These are phyloP conservation scores for Cyclopterus lumpus DNA, from an alignment of 2,797 vertebrate genomes.

Conservation along the genomic window DNA sequence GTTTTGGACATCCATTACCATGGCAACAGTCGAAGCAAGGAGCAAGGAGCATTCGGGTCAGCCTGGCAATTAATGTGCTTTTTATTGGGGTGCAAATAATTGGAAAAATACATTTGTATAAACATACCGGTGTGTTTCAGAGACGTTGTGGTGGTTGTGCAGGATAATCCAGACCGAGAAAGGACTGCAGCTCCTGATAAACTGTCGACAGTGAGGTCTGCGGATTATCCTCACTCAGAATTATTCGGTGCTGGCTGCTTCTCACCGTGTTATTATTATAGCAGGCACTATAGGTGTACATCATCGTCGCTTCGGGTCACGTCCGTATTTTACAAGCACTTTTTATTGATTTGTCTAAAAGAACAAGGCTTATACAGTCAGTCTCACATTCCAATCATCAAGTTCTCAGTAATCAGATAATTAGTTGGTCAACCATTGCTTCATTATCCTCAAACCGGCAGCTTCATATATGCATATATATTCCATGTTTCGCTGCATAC, in stretches of 20 bases:
- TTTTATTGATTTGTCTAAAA: neutral
- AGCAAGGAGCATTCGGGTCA: neutral
- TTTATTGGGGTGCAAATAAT: neutral
- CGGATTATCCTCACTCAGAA: conserved; percentile 5
- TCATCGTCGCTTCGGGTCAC: neutral
- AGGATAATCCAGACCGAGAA: conserved; percentile 22
- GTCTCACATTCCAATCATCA: neutral
- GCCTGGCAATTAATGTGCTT: neutral
- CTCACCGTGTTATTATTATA: neutral
- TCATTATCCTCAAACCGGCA: neutral
- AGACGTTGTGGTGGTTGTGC: neutral
- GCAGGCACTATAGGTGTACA: neutral
- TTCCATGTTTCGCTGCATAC: neutral
- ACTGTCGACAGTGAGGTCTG: neutral
- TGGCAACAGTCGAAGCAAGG: neutral
- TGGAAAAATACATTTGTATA: neutral
- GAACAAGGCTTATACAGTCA: neutral
- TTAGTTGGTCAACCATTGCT: neutral
- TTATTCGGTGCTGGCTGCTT: neutral
- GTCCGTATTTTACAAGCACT: neutral
- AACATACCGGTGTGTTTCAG: neutral
- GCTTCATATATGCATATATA: neutral
- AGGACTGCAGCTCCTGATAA: neutral
- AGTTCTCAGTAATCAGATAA: neutral
- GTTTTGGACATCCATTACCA: neutral